These are phyloP conservation scores for Electrophaes corylata DNA, from an alignment of 2,888 invertebrate species.

Conservation along the genomic window DNA sequence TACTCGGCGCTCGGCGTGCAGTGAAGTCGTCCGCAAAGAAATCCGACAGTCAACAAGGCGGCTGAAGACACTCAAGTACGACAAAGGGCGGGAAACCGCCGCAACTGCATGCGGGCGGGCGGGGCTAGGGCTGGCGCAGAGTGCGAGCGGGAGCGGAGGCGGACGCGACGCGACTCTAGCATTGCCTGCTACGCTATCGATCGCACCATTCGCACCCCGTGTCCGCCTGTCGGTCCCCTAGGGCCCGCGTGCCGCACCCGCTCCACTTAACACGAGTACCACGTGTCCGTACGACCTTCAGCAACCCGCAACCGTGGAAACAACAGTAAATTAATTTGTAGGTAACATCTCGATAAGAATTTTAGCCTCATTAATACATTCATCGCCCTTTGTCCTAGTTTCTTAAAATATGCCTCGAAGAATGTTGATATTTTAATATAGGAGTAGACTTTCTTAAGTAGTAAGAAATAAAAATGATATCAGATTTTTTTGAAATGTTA, in stretches of 20 bases:
- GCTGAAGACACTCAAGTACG: constrained; percentile 37
- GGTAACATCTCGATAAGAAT: constrained; percentile 21
- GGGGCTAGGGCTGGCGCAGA: constrained; percentile 42
- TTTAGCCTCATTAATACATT: constrained; percentile 26
- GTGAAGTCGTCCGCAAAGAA: constrained; percentile 30
- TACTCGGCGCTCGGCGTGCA: constrained; percentile 22
- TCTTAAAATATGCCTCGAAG: constrained; percentile 9
- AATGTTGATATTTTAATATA: constrained; percentile 2
- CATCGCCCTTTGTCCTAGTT: constrained; percentile 15
- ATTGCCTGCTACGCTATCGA: constrained; percentile 51
- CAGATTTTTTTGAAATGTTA: not conserved
- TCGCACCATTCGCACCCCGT: constrained; percentile 53
- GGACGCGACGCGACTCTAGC: constrained; percentile 51
- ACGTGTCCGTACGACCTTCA: constrained; percentile 67
- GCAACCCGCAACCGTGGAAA: constrained; percentile 46
- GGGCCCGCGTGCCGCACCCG: constrained; percentile 49
- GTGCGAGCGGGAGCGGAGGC: constrained; percentile 47
- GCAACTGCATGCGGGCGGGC: constrained; percentile 46
- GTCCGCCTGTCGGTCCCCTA: constrained; percentile 49
- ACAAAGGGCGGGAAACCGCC: constrained; percentile 34
- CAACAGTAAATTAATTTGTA: constrained; percentile 35
- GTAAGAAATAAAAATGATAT: too few species aligned
- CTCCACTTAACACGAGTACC: constrained; percentile 59
- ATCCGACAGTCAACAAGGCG: constrained; percentile 30
- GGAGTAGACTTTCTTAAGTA: too few species aligned